Evolutionary conservation across 2,888 invertebrate genomes (phyloP).

Genomic region (Hymenopus coronatus): DNA sequence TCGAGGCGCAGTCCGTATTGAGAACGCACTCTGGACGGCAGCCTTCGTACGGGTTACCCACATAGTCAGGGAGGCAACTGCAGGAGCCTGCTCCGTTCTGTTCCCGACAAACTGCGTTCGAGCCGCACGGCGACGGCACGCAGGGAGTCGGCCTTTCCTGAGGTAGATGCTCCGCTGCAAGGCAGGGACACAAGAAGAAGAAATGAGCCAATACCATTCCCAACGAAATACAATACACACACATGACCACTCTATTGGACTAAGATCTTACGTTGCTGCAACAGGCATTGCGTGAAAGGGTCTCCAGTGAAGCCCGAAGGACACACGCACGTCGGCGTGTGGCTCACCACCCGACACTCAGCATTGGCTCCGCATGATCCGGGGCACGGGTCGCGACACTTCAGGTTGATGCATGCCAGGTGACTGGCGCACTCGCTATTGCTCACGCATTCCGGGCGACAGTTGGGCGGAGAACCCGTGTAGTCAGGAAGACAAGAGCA

Average conservation of each 20-base stretch:
- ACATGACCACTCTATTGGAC: not conserved
- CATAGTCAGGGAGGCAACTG: conserved; percentile 46
- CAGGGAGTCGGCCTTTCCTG: conserved; percentile 32
- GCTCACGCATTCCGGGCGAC: conserved; percentile 67
- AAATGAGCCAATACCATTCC: not conserved
- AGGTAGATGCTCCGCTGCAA: conserved; percentile 26
- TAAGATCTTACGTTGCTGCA: conserved; percentile 40
- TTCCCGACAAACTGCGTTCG: conserved; percentile 41
- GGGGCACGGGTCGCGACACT: conserved; percentile 60
- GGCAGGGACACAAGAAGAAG: conserved; percentile 54
- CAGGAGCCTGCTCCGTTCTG: conserved; percentile 60
- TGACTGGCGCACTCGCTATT: conserved; percentile 68
- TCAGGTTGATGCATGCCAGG: conserved; percentile 62
- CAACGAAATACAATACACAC: conserved; percentile 37
- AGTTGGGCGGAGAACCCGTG: conserved; percentile 73
- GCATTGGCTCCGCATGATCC: conserved; percentile 70
- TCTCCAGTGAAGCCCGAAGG: conserved; percentile 66
- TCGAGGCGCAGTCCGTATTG: conserved; percentile 66
- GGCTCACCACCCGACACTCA: conserved; percentile 72
- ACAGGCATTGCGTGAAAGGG: conserved; percentile 66
- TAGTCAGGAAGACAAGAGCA: conserved; percentile 67
- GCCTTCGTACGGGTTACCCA: conserved; percentile 57
- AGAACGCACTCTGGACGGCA: conserved; percentile 73
- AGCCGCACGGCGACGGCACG: conserved; percentile 37
- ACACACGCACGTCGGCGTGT: conserved; percentile 71